Evolutionary conservation across 2,888 invertebrate species (phyloP).

Genomic region (Ecdyonurus torrentis): DNA sequence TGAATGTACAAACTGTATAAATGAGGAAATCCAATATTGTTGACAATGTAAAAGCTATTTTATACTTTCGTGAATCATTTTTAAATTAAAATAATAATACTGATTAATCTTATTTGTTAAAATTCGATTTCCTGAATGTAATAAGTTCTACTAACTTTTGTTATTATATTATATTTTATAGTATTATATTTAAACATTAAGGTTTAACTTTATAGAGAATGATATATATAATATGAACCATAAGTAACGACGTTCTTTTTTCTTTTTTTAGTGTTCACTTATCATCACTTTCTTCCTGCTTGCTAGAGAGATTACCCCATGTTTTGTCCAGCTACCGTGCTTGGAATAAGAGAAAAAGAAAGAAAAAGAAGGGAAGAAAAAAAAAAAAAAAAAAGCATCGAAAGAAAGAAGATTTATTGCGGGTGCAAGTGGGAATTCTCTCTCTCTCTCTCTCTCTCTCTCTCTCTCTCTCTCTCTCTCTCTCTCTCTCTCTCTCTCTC

Average conservation of each 20-base stretch:
- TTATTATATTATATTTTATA: no score
- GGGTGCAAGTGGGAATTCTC: not conserved
- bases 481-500: not conserved
- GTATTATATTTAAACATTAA: no score
- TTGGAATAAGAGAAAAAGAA: not conserved
- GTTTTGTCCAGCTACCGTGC: not conserved
- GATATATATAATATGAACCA: no score
- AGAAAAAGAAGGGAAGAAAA: not conserved
- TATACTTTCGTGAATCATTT: no score
- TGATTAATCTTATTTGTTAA: not conserved
- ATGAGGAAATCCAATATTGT: no score
- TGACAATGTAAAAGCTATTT: no score
- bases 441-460: not conserved
- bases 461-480: not conserved
- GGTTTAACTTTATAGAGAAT: no score
- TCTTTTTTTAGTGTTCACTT: not conserved
- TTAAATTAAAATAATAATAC: no score
- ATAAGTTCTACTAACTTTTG: no score
- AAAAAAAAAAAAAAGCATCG: not conserved
- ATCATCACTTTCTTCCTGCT: not conserved
- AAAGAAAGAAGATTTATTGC: not conserved
- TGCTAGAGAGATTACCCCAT: not conserved
- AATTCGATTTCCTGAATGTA: not conserved
- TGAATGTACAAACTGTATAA: no score
- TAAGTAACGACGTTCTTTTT: not conserved